Conservation (phyloP, 1,140 invertebrate species). For the Notospermus geniculatus region DNA sequence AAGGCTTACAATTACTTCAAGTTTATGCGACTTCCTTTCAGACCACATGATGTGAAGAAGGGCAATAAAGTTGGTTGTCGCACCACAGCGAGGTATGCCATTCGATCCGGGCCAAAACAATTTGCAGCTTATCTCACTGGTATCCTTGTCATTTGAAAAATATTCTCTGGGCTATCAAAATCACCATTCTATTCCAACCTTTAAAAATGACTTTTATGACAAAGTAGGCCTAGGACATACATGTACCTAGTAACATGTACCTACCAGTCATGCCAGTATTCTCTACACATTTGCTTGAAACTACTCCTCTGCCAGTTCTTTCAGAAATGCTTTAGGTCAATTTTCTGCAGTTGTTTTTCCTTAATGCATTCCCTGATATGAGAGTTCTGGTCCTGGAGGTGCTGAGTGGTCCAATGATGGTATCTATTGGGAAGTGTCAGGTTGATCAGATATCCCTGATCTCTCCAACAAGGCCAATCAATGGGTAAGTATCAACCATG, state of each 20-base stretch:
- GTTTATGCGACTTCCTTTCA: conserved; percentile 25
- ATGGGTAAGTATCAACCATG: conserved; percentile 51
- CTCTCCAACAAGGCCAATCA: conserved; percentile 41
- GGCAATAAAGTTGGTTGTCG: conserved; percentile 24
- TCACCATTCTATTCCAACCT: neutral
- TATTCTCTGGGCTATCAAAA: neutral
- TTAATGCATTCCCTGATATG: conserved; percentile 22
- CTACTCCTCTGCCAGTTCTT: no score
- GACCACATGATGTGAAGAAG: conserved; percentile 46
- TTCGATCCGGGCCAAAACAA: conserved; percentile 54
- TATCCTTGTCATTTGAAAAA: no score
- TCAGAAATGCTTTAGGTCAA: no score
- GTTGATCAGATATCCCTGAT: conserved; percentile 41
- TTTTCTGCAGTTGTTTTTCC: neutral
- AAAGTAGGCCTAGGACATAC: no score
- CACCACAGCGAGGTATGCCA: conserved; percentile 48
- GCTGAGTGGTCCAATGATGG: conserved; percentile 35
- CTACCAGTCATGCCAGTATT: no score
- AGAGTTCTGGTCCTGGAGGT: conserved; percentile 47
- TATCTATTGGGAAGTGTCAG: conserved; percentile 43
- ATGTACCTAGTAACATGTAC: no score
- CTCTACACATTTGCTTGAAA: no score
- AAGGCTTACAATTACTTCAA: no score
- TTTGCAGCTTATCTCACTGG: conserved; percentile 52
- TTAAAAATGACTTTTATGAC: no score